A percentile compares a stretch with the other conserved stretches of the same genome.
phyloP scores from a whole-genome alignment of 2,888 invertebrate genomes.

The Drosophila buzzatii region DNA sequence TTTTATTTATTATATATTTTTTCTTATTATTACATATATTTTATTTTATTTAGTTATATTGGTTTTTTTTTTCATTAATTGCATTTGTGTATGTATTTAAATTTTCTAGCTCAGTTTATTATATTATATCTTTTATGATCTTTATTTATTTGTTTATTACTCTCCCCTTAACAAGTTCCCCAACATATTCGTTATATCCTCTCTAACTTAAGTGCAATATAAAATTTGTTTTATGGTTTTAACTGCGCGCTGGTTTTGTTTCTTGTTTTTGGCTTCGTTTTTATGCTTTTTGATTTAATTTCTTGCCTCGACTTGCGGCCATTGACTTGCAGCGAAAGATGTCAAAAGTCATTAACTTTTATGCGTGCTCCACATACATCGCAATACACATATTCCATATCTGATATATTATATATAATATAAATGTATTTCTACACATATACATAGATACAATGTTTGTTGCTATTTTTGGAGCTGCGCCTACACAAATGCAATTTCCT shows the following conservation, averaged over 20 bases:
- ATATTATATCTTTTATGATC: not conserved
- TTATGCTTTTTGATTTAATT: constrained; percentile 57
- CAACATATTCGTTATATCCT: not conserved
- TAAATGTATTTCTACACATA: not conserved
- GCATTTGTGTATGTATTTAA: too few relatives aligned
- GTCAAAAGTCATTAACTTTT: constrained; percentile 75
- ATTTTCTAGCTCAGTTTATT: not conserved
- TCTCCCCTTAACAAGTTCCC: too few relatives aligned
- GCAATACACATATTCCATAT: not conserved
- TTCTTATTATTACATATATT: not conserved
- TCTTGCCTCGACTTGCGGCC: constrained; percentile 57
- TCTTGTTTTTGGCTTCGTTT: constrained; percentile 28
- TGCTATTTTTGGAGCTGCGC: constrained; percentile 2
- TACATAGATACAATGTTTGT: not conserved
- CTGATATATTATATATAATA: constrained; percentile 1
- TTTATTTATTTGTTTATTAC: not conserved
- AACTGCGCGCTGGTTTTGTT: constrained; percentile 28
- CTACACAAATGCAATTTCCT: constrained; percentile 70
- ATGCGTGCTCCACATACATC: constrained; percentile 22
- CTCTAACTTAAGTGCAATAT: constrained; percentile 21
- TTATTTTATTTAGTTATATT: not conserved
- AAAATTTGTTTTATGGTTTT: constrained; percentile 65
- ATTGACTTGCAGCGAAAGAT: constrained; percentile 64
- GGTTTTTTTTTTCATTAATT: not conserved
- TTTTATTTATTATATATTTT: not conserved